These are phyloP conservation scores for Drosophila murphyi DNA, from an alignment of 1,140 invertebrate species.

Conservation along the genomic window DNA sequence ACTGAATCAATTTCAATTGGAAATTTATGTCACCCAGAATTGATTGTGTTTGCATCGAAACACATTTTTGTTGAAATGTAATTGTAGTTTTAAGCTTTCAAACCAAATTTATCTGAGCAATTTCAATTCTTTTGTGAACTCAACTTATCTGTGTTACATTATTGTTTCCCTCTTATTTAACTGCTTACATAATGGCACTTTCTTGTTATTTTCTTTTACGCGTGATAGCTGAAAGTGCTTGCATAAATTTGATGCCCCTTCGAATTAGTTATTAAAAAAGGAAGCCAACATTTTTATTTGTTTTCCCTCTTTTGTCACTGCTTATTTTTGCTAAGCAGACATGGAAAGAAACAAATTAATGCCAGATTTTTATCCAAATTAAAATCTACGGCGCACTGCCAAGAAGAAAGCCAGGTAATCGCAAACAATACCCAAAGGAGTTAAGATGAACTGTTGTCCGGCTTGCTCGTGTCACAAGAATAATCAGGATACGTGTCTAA, in stretches of 20 bases:
- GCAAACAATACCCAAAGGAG: not conserved
- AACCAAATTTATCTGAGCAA: too few relatives aligned
- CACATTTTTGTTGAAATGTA: not conserved
- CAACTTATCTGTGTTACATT: too few relatives aligned
- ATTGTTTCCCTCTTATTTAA: too few relatives aligned
- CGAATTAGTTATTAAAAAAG: too few relatives aligned
- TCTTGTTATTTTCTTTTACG: too few relatives aligned
- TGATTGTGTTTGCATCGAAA: not conserved
- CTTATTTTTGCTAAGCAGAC: not conserved
- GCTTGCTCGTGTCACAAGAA: not conserved
- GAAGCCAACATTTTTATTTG: not conserved
- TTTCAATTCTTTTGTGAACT: too few relatives aligned
- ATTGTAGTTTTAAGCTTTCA: too few relatives aligned
- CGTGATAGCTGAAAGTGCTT: not conserved
- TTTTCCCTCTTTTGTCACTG: not conserved
- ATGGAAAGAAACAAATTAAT: not conserved
- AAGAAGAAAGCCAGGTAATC: not conserved
- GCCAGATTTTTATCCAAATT: not conserved
- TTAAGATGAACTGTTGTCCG: not conserved
- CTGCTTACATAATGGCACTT: too few relatives aligned
- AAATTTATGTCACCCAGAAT: not conserved
- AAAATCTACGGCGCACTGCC: not conserved
- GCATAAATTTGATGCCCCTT: not conserved
- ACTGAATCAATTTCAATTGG: slow-evolving; percentile 7
- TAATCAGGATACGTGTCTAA: not conserved